A percentile compares a stretch with the other conserved stretches of the same genome.
Conservation (phyloP, 2,888 invertebrate species). For the Coronaproctus castanopsis region DNA sequence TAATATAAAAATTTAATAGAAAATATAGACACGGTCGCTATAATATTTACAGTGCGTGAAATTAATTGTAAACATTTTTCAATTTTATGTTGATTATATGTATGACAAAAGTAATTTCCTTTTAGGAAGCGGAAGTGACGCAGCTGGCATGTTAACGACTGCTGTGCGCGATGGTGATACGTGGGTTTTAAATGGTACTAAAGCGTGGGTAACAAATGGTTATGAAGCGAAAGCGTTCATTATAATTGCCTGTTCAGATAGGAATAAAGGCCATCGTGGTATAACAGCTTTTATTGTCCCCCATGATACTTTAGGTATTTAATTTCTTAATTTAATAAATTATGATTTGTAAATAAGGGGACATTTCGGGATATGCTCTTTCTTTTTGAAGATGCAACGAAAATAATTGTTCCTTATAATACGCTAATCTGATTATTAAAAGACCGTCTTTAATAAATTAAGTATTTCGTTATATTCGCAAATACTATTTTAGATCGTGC, state of each 20-base stretch:
- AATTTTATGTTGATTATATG: background rate
- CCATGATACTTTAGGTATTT: slow-evolving; percentile 34
- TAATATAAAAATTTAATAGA: no score
- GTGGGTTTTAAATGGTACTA: slow-evolving; percentile 44
- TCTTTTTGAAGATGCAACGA: no score
- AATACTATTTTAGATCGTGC: no score
- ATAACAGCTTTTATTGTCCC: slow-evolving; percentile 47
- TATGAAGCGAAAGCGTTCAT: slow-evolving; percentile 42
- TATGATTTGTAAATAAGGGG: no score
- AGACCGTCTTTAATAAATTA: no score
- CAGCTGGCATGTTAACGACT: slow-evolving; percentile 41
- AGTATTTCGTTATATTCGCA: no score
- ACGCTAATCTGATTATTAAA: no score
- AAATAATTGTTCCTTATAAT: no score
- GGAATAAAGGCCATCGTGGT: slow-evolving; percentile 42
- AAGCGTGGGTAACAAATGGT: slow-evolving; percentile 57
- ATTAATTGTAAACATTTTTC: background rate
- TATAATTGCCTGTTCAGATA: slow-evolving; percentile 48
- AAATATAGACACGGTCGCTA: no score
- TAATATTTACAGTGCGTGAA: no score
- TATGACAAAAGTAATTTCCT: background rate
- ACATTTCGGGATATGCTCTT: no score
- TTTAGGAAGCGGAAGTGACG: slow-evolving; percentile 55
- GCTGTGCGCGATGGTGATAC: slow-evolving; percentile 36
- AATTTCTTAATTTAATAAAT: slow-evolving; percentile 1